These are phyloP conservation scores for Indri indri DNA, from an alignment of 2,113 vertebrate genomes.

Conservation along the genomic window DNA sequence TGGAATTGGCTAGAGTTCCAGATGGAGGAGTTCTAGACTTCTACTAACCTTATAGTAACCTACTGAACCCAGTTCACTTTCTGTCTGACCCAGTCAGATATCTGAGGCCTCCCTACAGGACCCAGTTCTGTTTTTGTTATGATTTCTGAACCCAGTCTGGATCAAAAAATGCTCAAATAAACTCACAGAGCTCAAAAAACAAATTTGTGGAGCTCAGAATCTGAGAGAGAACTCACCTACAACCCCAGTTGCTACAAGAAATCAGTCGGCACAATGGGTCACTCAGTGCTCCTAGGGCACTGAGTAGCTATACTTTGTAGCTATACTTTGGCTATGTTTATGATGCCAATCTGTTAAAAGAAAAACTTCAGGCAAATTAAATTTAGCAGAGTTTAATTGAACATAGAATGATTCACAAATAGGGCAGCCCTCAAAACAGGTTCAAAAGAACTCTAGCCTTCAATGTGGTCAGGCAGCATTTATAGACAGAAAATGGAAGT, in stretches of 20 bases:
- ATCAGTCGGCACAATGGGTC: background rate
- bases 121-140: background rate
- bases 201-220: background rate
- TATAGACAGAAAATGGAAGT: background rate
- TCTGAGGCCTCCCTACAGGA: background rate
- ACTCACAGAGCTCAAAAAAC: background rate
- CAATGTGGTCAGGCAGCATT: background rate
- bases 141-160: background rate
- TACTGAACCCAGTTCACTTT: background rate
- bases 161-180: background rate
- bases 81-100: background rate
- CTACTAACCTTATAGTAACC: background rate
- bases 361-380: background rate
- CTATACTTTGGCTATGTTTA: background rate
- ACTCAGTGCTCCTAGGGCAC: background rate
- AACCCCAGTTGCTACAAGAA: background rate
- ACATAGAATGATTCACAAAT: background rate
- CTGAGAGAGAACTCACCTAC: background rate
- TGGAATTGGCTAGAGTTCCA: background rate
- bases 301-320: background rate
- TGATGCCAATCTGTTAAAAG: background rate
- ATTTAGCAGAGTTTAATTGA: background rate
- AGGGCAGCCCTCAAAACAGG: background rate
- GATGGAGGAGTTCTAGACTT: background rate
- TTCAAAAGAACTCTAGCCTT: background rate